These are phyloP conservation scores for Meteorus sp. DNA, from an alignment of 1,140 invertebrate genomes.

Conservation along the genomic window DNA sequence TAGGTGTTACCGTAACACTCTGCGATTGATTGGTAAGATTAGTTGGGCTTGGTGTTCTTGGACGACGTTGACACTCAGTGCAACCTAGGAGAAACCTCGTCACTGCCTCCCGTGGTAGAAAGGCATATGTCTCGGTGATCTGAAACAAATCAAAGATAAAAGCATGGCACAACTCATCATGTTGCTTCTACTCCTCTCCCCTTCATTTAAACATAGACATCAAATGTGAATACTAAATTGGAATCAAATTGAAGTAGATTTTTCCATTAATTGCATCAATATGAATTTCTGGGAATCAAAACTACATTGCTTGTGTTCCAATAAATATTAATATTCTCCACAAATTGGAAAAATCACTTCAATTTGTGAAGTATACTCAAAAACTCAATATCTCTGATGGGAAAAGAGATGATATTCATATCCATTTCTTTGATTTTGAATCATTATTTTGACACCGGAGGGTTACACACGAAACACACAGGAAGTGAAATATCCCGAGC, in stretches of 20 bases:
- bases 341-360: background rate
- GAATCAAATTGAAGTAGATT: too few species aligned
- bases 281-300: too few species aligned
- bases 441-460: slow-evolving; percentile 14
- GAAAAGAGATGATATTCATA: slow-evolving; percentile 1
- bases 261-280: too few species aligned
- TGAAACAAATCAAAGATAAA: slow-evolving; percentile 58
- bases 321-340: too few species aligned
- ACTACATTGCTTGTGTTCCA: too few species aligned
- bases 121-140: slow-evolving; percentile 95
- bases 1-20: too few species aligned
- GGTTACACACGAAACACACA: background rate
- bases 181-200: too few species aligned
- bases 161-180: too few species aligned
- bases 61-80: slow-evolving; percentile 88
- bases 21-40: slow-evolving; percentile 43
- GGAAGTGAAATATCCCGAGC: background rate
- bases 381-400: too few species aligned
- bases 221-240: too few species aligned
- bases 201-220: too few species aligned
- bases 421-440: slow-evolving; percentile 19
- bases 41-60: slow-evolving; percentile 70
- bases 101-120: slow-evolving; percentile 91
- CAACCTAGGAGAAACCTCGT: slow-evolving; percentile 92
- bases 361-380: background rate